Conservation (phyloP, 2,797 vertebrate genomes). For the Notolabrus celidotus region DNA sequence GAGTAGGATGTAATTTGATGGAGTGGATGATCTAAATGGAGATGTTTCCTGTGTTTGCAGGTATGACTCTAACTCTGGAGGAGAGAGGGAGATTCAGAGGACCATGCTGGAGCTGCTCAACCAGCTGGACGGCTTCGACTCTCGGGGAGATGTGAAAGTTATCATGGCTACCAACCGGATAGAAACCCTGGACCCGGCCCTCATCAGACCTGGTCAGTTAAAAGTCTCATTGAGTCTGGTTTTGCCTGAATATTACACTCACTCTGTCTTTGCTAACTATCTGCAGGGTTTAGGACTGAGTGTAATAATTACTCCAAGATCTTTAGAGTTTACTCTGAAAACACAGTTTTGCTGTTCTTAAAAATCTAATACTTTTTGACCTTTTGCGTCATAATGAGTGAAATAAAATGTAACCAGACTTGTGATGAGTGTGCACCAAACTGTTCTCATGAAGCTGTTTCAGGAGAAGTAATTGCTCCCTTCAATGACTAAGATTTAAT, state of each 20-base stretch:
- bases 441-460: neutral
- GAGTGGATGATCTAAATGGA: no score
- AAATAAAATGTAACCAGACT: neutral
- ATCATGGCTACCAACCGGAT: constrained; percentile 99
- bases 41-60: constrained; percentile 67
- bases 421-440: neutral
- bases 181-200: constrained; percentile 96
- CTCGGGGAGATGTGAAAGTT: constrained; percentile 96
- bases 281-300: neutral
- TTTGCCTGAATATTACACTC: no score
- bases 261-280: neutral
- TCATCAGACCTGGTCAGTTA: constrained; percentile 94
- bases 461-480: neutral
- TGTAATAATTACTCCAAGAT: neutral
- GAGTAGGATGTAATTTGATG: no score
- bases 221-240: neutral
- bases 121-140: constrained; percentile 97
- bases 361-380: neutral
- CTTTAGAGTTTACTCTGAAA: neutral
- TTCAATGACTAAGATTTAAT: neutral
- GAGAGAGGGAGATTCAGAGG: constrained; percentile 96
- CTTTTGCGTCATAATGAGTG: neutral
- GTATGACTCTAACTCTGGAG: constrained; percentile 97
- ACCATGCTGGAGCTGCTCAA: constrained; percentile 98
- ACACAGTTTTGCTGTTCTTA: neutral